Evolutionary conservation across 2,113 vertebrate species (phyloP), one percentile per base, ranked within the genome.

Genomic region (Etheostoma spectabile): DNA sequence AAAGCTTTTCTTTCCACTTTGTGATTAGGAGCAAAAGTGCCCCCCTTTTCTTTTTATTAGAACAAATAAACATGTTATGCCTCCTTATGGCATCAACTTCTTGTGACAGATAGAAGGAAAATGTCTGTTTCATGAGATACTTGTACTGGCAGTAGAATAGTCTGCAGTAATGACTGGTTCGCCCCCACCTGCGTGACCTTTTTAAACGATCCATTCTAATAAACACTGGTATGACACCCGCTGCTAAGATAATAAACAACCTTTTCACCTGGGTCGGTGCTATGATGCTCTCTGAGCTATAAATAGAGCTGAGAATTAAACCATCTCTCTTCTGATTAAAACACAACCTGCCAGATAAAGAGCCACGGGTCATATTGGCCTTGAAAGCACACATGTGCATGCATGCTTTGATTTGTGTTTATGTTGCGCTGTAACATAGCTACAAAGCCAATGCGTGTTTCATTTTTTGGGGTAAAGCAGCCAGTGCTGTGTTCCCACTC

Each of bases 271-370:
- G 67, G 33, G 24, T 51, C 11, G 11, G 38, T 45, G 38, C 75
- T 60, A 51, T 62, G 76, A 56, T 84, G 57, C 71, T 84, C 73
- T 73, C 60, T 72, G 83, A 91, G 79, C 81, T 91, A 72, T 88
- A 85, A 88, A 85, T 71, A 80, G 74, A 81, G 53, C 73, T 60
- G 82, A 83, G 77, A 91, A 89, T 86, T 49, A 75, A 88, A 92
- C 22, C 70, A 67, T 86, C 68, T 71, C 80, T 91, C 80, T 76
- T 66, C 55, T 83, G 88, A 88, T 89, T 82, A 71, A 88, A 82
- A 82, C 67, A 84, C 21, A 69, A 76, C 70, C 77, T 82, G 52
- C 57, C 64, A 81, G 33, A 78, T 73, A 68, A 81, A 72, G n/a
- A 75, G 73, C 53, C 59, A 59, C 6, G 2, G 77, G 78, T 85